A percentile compares a stretch with the other conserved stretches of the same genome.
Evolutionary conservation across 2,113 vertebrate species (phyloP).

Genomic region (Tringa solitaria): DNA sequence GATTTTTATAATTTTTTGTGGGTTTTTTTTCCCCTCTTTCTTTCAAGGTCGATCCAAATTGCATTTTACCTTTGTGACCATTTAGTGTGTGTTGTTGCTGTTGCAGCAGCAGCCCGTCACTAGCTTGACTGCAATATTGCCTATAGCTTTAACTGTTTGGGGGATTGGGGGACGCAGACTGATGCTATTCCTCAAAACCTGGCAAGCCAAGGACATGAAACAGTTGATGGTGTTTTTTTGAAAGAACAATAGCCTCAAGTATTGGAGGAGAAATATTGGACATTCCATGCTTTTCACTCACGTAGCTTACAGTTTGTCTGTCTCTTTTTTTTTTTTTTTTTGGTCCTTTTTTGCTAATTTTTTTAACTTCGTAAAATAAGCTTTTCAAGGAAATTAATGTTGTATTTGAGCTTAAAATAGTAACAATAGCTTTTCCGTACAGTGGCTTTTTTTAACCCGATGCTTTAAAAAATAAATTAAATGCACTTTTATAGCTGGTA

Average conservation of each 20-base stretch:
- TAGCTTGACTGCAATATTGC: constrained; percentile 53
- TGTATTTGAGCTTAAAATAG: constrained; percentile 21
- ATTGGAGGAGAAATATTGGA: constrained; percentile 61
- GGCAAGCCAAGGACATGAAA: constrained; percentile 67
- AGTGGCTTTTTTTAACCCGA: background rate
- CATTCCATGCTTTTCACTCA: constrained; percentile 74
- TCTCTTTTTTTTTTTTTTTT: background rate
- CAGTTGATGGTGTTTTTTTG: constrained; percentile 57
- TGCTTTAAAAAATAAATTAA: constrained; percentile 12
- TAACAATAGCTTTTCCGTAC: background rate
- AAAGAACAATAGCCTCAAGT: constrained; percentile 69
- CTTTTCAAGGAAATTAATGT: constrained; percentile 33
- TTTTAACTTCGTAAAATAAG: constrained; percentile 2
- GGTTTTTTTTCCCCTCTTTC: background rate
- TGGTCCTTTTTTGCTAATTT: background rate
- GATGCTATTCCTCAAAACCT: constrained; percentile 66
- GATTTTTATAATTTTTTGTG: background rate
- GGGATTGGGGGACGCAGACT: constrained; percentile 8
- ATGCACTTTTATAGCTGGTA: background rate
- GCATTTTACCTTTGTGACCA: constrained; percentile 82
- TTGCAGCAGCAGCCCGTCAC: constrained; percentile 52
- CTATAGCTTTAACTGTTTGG: constrained; percentile 74
- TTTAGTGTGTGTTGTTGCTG: constrained; percentile 75
- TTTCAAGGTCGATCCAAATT: constrained; percentile 85
- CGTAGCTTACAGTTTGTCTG: constrained; percentile 55